These are phyloP conservation scores for Falco punctatus DNA, from an alignment of 2,113 vertebrate species.

Conservation along the genomic window DNA sequence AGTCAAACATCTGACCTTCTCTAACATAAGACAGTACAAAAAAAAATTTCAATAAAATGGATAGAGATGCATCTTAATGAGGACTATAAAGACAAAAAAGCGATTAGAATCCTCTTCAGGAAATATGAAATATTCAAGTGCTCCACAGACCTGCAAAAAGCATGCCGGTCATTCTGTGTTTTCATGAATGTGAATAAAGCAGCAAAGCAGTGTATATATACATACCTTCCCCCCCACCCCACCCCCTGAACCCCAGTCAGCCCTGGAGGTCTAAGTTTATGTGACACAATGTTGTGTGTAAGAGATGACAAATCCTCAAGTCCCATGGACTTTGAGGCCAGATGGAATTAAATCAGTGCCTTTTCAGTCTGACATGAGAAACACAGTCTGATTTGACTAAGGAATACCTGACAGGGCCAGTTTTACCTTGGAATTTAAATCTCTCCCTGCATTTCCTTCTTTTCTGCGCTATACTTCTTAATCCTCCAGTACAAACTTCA, in stretches of 20 bases:
- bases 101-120: not conserved
- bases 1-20: not conserved
- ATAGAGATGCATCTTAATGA: not conserved
- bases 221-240: fast-evolving
- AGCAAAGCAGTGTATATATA: not conserved
- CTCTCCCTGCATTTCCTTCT: not conserved
- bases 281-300: not conserved
- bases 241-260: not conserved
- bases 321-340: not conserved
- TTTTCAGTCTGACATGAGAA: not conserved
- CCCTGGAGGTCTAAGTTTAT: not conserved
- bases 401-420: not conserved
- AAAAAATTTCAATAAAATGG: not conserved
- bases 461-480: not conserved
- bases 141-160: not conserved
- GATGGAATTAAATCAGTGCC: not conserved
- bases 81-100: not conserved
- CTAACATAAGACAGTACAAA: not conserved
- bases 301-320: not conserved
- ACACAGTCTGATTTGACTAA: not conserved
- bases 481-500: slow-evolving; percentile 33
- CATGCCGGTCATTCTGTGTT: not conserved
- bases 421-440: slow-evolving; percentile 30
- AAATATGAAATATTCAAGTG: not conserved
- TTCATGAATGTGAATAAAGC: not conserved